Percentiles rank a stretch among this genome's conserved stretches.
Evolutionary conservation across 1,140 invertebrate genomes (phyloP).

Genomic region (Asbolus verrucosus): DNA sequence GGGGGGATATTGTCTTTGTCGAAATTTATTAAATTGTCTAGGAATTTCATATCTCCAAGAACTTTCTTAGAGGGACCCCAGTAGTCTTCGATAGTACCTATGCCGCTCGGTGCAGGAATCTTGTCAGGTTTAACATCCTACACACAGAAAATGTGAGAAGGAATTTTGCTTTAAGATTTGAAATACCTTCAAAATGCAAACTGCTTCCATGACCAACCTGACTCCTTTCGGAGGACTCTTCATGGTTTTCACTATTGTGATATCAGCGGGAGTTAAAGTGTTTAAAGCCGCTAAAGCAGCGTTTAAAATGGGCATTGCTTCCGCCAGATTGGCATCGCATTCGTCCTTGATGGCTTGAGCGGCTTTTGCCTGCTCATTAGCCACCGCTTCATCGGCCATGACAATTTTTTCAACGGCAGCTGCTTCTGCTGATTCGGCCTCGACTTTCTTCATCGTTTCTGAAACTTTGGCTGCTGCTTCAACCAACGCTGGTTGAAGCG

Average conservation of each 20-base stretch:
- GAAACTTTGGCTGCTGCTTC: conserved; percentile 87
- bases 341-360: conserved; percentile 94
- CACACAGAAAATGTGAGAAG: conserved; percentile 28
- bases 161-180: too few relatives aligned
- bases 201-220: conserved; percentile 94
- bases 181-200: conserved; percentile 95
- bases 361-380: conserved; percentile 75
- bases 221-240: conserved; percentile 96
- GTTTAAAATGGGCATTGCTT: conserved; percentile 93
- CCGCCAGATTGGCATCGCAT: conserved; percentile 93
- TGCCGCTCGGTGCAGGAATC: conserved; percentile 82
- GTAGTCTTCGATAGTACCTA: conserved; percentile 86
- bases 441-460: conserved; percentile 81
- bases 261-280: conserved; percentile 91
- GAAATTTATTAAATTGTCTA: conserved; percentile 85
- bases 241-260: conserved; percentile 97
- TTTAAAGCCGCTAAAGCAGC: conserved; percentile 90
- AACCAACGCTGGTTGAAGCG: conserved; percentile 89
- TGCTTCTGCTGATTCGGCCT: conserved; percentile 86
- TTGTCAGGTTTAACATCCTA: conserved; percentile 87
- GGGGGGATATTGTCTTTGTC: conserved; percentile 94
- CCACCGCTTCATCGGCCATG: conserved; percentile 70
- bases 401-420: conserved; percentile 80
- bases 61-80: conserved; percentile 94
- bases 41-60: conserved; percentile 91